These are phyloP conservation scores for Acleris sparsana DNA, from an alignment of 2,888 invertebrate genomes.

Conservation along the genomic window DNA sequence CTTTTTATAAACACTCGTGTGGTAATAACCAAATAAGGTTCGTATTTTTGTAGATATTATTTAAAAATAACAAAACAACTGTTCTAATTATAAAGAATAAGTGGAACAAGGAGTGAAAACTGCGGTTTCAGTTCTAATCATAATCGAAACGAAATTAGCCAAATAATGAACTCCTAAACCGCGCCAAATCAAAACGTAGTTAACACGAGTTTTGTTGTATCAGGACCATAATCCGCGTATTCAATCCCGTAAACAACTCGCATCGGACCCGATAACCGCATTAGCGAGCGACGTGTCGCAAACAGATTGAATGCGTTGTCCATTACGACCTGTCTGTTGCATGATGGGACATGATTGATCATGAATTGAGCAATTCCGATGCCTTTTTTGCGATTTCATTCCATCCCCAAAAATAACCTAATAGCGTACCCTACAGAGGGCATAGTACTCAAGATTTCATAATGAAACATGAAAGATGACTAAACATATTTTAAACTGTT, in stretches of 20 bases:
- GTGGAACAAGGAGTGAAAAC: too few relatives aligned
- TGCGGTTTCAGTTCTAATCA: too few relatives aligned
- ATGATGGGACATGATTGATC: constrained; percentile 31
- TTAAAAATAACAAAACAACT: too few relatives aligned
- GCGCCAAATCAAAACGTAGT: constrained; percentile 3
- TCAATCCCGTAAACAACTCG: constrained; percentile 48
- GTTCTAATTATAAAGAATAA: too few relatives aligned
- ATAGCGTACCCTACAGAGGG: not conserved
- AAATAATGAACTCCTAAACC: not conserved
- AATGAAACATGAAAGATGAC: too few relatives aligned
- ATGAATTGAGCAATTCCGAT: constrained; percentile 25
- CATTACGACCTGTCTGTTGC: constrained; percentile 32
- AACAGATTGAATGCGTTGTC: constrained; percentile 41
- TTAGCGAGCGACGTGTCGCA: constrained; percentile 52
- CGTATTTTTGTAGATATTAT: too few relatives aligned
- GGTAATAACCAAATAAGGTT: too few relatives aligned
- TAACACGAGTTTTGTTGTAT: constrained; percentile 18
- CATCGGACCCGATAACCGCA: constrained; percentile 54
- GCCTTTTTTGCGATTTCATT: constrained; percentile 32
- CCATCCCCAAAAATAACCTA: not conserved
- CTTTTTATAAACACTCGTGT: too few relatives aligned
- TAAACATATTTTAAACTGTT: too few relatives aligned
- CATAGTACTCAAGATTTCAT: too few relatives aligned
- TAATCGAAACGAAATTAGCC: not conserved
- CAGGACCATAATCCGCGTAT: constrained; percentile 35